phyloP scores from a whole-genome alignment of 2,113 vertebrate genomes.

The Oreochromis aureus region DNA sequence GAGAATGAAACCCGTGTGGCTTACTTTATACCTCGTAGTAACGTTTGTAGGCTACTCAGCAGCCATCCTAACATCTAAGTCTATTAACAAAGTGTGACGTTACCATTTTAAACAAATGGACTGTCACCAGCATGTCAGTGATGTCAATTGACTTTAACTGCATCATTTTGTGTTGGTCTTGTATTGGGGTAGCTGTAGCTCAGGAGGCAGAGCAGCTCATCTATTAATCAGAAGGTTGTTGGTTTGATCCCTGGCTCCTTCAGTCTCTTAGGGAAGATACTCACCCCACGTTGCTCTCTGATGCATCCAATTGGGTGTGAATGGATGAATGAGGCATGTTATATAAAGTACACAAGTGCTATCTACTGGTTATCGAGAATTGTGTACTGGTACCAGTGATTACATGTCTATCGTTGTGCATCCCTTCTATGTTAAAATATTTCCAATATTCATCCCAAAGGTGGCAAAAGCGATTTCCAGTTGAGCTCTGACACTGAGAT shows the following conservation, averaged over 20 bases:
- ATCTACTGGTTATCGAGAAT: background rate
- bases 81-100: background rate
- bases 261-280: background rate
- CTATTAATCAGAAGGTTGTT: background rate
- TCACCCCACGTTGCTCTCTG: background rate
- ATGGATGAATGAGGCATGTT: background rate
- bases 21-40: background rate
- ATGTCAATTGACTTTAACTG: background rate
- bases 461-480: background rate
- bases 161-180: background rate
- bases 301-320: background rate
- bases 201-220: accelerated
- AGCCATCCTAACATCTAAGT: background rate
- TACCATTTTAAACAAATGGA: background rate
- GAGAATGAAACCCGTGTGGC: background rate
- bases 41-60: background rate
- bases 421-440: background rate
- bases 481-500: background rate
- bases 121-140: background rate
- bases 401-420: background rate
- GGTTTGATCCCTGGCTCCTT: background rate
- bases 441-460: background rate
- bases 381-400: background rate
- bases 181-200: background rate
- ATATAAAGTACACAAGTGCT: background rate